These are phyloP conservation scores for Nysson spinosus DNA, from an alignment of 2,888 invertebrate species.

Conservation along the genomic window DNA sequence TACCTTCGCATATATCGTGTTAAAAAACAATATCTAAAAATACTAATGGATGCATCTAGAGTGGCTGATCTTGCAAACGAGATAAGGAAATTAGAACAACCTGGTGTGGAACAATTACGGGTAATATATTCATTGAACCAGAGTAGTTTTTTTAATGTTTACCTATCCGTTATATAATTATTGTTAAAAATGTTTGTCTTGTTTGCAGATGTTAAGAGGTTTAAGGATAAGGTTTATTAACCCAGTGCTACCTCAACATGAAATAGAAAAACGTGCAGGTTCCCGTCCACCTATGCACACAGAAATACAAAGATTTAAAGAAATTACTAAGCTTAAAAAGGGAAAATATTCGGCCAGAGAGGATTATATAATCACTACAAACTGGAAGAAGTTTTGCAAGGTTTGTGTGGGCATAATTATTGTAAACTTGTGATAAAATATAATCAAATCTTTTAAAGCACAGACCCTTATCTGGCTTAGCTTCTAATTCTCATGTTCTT, in stretches of 20 bases:
- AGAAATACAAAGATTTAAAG: slow-evolving; percentile 48
- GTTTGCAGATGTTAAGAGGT: slow-evolving; percentile 41
- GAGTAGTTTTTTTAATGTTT: too few relatives aligned
- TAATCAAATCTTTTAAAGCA: not conserved
- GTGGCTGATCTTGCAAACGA: slow-evolving; percentile 7
- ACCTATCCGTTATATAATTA: not conserved
- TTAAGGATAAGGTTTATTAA: slow-evolving; percentile 48
- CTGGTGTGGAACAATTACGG: not conserved
- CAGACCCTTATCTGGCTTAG: not conserved
- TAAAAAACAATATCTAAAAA: too few relatives aligned
- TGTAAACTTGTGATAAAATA: not conserved
- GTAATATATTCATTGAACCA: slow-evolving; percentile 29
- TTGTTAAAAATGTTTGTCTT: not conserved
- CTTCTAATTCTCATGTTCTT: slow-evolving; percentile 1
- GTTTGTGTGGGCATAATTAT: too few relatives aligned
- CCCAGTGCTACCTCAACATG: slow-evolving; percentile 61
- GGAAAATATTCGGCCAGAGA: too few relatives aligned
- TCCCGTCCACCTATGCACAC: slow-evolving; percentile 41
- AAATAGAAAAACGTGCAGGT: slow-evolving; percentile 59
- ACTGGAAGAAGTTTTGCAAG: slow-evolving; percentile 66
- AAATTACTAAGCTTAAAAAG: slow-evolving; percentile 40
- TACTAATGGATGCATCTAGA: too few relatives aligned
- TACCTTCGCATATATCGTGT: too few relatives aligned
- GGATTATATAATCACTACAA: too few relatives aligned
- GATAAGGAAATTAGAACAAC: slow-evolving; percentile 1